phyloP scores from a whole-genome alignment of 2,113 vertebrate species.

The Leptocoma aspasia region DNA sequence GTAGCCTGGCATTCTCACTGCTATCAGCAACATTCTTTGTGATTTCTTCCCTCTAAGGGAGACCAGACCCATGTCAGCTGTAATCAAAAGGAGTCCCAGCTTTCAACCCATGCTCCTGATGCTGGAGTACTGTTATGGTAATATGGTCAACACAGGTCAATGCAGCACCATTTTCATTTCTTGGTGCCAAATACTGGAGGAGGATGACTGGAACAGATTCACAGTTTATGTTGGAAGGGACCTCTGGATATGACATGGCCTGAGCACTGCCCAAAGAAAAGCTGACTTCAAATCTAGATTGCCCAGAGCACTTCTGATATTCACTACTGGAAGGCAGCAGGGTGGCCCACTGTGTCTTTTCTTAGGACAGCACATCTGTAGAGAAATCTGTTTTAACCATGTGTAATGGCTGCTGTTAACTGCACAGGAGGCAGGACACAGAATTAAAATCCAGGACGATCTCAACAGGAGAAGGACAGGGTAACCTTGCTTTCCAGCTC shows the following conservation, averaged over 20 bases:
- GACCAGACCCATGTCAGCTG: background rate
- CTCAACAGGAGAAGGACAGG: conserved; percentile 7
- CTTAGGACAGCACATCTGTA: background rate
- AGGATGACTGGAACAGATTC: background rate
- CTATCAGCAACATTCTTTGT: background rate
- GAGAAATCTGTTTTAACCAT: background rate
- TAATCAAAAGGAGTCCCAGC: background rate
- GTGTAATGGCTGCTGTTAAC: background rate
- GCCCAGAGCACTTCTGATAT: background rate
- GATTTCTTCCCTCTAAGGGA: background rate
- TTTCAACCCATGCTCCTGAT: background rate
- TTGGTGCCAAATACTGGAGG: background rate
- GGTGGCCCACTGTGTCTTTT: background rate
- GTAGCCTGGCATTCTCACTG: background rate
- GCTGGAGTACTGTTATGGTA: background rate
- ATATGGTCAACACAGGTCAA: background rate
- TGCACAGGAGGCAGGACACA: background rate
- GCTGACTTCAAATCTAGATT: background rate
- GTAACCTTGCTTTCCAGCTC: conserved; percentile 19
- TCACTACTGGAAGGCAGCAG: background rate
- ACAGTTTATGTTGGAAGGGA: background rate
- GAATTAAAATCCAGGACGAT: conserved; percentile 4
- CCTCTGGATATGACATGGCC: background rate
- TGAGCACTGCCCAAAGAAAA: background rate
- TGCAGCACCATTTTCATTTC: background rate